These are phyloP conservation scores for Dendropsophus ebraccatus DNA, from an alignment of 2,113 vertebrate species.

Conservation along the genomic window DNA sequence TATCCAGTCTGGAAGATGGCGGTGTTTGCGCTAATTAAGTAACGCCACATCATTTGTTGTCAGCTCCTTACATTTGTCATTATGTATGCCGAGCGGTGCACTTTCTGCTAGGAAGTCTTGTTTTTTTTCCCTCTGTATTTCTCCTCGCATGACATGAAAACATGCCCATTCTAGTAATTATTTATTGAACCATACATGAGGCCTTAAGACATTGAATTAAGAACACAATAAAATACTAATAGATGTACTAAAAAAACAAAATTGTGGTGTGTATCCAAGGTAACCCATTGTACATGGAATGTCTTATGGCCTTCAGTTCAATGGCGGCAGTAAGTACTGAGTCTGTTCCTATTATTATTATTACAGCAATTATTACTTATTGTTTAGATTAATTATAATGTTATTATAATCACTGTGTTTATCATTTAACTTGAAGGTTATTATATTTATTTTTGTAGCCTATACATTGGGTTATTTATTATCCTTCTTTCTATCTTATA, in stretches of 20 bases:
- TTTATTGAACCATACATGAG: neutral
- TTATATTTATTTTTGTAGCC: too few relatives aligned
- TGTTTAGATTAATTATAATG: too few relatives aligned
- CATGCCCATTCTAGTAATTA: neutral
- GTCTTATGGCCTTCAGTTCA: neutral
- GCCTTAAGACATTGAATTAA: neutral
- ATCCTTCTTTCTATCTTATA: too few relatives aligned
- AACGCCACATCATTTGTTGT: neutral
- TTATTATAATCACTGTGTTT: too few relatives aligned
- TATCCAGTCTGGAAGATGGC: neutral
- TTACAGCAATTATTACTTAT: neutral
- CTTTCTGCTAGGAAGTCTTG: neutral
- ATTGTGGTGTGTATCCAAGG: neutral
- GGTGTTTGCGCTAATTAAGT: neutral
- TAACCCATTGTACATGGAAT: neutral
- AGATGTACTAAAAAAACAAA: neutral
- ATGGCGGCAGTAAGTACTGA: neutral
- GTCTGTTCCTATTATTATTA: neutral
- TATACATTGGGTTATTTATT: too few relatives aligned
- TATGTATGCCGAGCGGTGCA: neutral
- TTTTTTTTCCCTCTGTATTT: neutral
- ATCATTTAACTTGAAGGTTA: too few relatives aligned
- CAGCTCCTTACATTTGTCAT: neutral
- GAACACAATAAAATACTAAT: neutral
- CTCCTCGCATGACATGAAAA: neutral